Evolutionary conservation across 2,797 vertebrate genomes (phyloP).

Genomic region (Sebastes jordani): DNA sequence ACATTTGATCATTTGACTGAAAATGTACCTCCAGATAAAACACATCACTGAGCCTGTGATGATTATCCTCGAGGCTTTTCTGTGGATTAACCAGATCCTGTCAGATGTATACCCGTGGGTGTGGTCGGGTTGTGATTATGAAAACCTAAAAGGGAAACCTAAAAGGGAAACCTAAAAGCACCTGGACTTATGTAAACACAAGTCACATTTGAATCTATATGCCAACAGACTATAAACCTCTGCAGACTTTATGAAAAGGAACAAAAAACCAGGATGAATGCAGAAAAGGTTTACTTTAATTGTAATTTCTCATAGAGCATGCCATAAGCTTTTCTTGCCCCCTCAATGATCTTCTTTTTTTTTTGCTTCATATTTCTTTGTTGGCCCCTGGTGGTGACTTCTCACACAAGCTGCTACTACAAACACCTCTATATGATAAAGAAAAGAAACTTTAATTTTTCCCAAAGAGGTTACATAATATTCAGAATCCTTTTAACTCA

Average conservation of each 20-base stretch:
- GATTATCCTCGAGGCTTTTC: constrained; percentile 26
- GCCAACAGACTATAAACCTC: constrained; percentile 36
- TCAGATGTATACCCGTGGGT: constrained; percentile 42
- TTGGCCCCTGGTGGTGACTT: constrained; percentile 22
- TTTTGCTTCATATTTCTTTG: neutral
- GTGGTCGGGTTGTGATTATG: constrained; percentile 36
- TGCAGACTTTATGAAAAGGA: neutral
- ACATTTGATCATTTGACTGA: neutral
- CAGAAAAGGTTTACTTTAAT: neutral
- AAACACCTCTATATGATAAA: constrained; percentile 13
- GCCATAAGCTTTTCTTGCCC: neutral
- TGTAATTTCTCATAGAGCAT: neutral
- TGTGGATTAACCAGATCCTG: constrained; percentile 50
- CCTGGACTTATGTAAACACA: constrained; percentile 44
- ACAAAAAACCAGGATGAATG: constrained; percentile 2
- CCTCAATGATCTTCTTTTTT: neutral
- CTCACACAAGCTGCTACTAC: neutral
- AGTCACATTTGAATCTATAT: constrained; percentile 11
- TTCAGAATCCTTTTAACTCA: constrained; percentile 58
- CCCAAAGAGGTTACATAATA: constrained; percentile 69
- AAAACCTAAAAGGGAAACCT: constrained; percentile 22
- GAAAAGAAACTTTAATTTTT: constrained; percentile 67
- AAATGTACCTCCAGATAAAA: constrained; percentile 6
- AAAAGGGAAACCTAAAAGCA: constrained; percentile 28
- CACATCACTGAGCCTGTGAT: neutral